These are phyloP conservation scores for Hyalella azteca DNA, from an alignment of 2,888 invertebrate species.

Conservation along the genomic window DNA sequence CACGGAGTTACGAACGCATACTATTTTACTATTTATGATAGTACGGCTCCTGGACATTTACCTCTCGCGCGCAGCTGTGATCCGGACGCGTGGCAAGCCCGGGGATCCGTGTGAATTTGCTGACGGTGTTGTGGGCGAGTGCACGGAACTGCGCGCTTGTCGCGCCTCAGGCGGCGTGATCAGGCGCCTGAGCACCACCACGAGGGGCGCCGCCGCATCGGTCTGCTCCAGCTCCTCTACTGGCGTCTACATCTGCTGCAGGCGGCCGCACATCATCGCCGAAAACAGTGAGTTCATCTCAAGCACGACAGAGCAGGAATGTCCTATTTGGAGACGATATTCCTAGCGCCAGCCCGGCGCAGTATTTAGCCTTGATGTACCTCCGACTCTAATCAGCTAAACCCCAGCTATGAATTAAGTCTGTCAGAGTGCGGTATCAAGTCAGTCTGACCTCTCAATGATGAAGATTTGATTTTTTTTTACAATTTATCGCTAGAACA, in stretches of 20 bases:
- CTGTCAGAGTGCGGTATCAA: neutral
- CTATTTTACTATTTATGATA: too few species aligned
- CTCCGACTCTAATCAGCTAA: neutral
- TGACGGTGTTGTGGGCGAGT: conserved; percentile 43
- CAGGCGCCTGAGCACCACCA: neutral
- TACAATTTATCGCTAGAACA: too few species aligned
- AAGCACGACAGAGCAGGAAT: neutral
- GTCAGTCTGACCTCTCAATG: neutral
- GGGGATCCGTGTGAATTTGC: conserved; percentile 42
- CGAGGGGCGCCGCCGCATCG: neutral
- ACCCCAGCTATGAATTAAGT: neutral
- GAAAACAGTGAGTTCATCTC: conserved; percentile 30
- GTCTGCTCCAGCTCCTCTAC: neutral
- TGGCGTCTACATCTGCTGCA: conserved; percentile 43
- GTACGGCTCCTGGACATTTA: too few species aligned
- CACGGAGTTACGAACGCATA: too few species aligned
- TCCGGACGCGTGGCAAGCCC: neutral
- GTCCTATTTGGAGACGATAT: neutral
- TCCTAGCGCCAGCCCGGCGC: neutral
- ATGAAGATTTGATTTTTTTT: neutral
- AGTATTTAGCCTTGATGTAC: neutral
- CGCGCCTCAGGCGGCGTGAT: conserved; percentile 39
- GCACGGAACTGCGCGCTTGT: conserved; percentile 43
- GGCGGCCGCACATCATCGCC: conserved; percentile 38
- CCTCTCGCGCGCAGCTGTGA: neutral